phyloP scores from a whole-genome alignment of 1,140 invertebrate species.

The Eumaeus atala region DNA sequence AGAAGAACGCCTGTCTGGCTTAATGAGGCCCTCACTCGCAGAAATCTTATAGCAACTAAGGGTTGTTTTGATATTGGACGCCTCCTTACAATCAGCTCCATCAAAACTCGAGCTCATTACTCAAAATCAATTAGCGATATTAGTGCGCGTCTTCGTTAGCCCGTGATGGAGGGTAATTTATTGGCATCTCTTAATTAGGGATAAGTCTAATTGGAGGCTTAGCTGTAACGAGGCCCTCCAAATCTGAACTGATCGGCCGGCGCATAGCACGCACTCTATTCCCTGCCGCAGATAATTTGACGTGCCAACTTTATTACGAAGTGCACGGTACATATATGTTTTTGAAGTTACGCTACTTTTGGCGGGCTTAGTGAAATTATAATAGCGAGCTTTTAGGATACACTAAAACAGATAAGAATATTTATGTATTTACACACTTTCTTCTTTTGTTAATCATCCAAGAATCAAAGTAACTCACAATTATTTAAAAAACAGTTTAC shows the following conservation, averaged over 20 bases:
- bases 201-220: conserved; percentile 76
- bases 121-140: conserved; percentile 75
- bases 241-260: conserved; percentile 70
- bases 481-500: too few relatives aligned
- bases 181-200: conserved; percentile 77
- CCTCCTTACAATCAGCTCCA: conserved; percentile 65
- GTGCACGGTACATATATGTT: too few relatives aligned
- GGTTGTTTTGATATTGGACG: conserved; percentile 28
- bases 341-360: too few relatives aligned
- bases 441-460: too few relatives aligned
- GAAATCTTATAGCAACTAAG: conserved; percentile 15
- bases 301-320: conserved; percentile 42
- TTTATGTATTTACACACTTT: too few relatives aligned
- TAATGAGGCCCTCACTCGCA: conserved; percentile 17
- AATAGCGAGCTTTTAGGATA: too few relatives aligned
- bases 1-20: conserved; percentile 11
- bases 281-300: conserved; percentile 57
- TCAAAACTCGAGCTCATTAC: conserved; percentile 72
- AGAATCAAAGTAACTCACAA: too few relatives aligned
- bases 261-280: conserved; percentile 45
- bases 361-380: too few relatives aligned
- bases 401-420: too few relatives aligned
- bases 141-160: conserved; percentile 73
- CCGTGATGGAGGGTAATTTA: conserved; percentile 76
- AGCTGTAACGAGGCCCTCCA: conserved; percentile 73